Base-by-base conservation (phyloP, 2,888 invertebrate species). In the Helobdella robusta region DNA sequence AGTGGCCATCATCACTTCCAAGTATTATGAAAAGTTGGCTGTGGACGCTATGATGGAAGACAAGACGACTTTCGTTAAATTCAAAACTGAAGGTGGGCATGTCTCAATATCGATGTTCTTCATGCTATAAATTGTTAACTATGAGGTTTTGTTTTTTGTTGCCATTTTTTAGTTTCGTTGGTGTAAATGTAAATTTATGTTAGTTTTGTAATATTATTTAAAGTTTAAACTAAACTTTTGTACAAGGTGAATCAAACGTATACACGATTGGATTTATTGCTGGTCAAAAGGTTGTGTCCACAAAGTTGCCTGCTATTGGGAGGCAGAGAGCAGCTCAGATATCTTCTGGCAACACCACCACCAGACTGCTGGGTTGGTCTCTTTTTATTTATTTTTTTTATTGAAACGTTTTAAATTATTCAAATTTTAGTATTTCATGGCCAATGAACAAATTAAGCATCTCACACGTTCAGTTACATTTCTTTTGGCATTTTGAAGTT, bases 181-280 rank as follows among this genome's bases (percentile, higher is more conserved):
- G n/a, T n/a, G n/a, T n/a, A n/a, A n/a, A n/a, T n/a, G n/a, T n/a
- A n/a, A n/a, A n/a, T n/a, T n/a, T n/a, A n/a, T n/a, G n/a, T n/a
- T n/a, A n/a, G n/a, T n/a, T n/a, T n/a, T n/a, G n/a, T n/a, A n/a
- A n/a, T n/a, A n/a, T n/a, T n/a, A n/a, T n/a, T n/a, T n/a, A n/a
- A n/a, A n/a, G n/a, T n/a, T n/a, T n/a, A n/a, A n/a, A n/a, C n/a
- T n/a, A n/a, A n/a, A n/a, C n/a, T n/a, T n/a, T n/a, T n/a, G n/a
- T 64, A 66, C 15, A 71, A 79, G 97, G 98, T 66, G 98, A 98
- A 83, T 95, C 95, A 2, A 97, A 98, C 79, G 94, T 98, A 2
- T 98, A 98, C 79, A 99, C 98, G 0, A 82, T 98, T 78, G 98
- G 98, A 44, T 91, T 89, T 74, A 93, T 98, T 74, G 98, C 97